A percentile compares a stretch with the other conserved stretches of the same genome.
These are phyloP conservation scores for Cephalopterus ornatus DNA, from an alignment of 2,113 vertebrate species.

Conservation along the genomic window DNA sequence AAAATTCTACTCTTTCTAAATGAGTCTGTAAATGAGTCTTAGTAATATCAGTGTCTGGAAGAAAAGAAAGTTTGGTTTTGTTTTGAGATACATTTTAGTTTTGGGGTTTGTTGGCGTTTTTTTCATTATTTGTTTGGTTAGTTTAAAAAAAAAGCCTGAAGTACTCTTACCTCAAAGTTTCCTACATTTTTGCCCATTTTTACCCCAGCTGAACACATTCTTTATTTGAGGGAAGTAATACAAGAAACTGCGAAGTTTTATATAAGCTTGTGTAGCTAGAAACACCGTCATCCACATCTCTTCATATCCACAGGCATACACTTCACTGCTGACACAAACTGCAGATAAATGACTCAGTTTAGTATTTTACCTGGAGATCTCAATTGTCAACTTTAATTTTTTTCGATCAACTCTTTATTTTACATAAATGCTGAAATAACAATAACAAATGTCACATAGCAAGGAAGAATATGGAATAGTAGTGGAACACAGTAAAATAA, in stretches of 20 bases:
- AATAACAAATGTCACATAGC: neutral
- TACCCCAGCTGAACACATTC: neutral
- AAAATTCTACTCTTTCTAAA: neutral
- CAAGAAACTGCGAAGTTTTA: neutral
- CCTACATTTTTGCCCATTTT: neutral
- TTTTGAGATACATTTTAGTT: neutral
- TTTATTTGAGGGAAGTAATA: neutral
- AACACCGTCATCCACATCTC: neutral
- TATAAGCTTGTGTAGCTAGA: neutral
- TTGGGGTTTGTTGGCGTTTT: accelerated
- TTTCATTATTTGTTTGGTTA: neutral
- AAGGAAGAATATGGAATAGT: neutral
- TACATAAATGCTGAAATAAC: neutral
- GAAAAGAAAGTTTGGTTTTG: neutral
- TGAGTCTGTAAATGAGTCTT: neutral
- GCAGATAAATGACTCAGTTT: neutral
- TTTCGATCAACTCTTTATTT: neutral
- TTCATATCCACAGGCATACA: neutral
- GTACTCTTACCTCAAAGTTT: neutral
- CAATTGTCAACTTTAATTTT: neutral
- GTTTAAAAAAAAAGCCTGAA: neutral
- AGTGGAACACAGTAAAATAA: neutral
- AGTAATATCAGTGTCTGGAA: neutral
- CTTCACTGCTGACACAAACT: neutral
- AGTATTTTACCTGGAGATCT: neutral